These are phyloP conservation scores for Psix sp. DNA, from an alignment of 1,140 invertebrate species.

Conservation along the genomic window DNA sequence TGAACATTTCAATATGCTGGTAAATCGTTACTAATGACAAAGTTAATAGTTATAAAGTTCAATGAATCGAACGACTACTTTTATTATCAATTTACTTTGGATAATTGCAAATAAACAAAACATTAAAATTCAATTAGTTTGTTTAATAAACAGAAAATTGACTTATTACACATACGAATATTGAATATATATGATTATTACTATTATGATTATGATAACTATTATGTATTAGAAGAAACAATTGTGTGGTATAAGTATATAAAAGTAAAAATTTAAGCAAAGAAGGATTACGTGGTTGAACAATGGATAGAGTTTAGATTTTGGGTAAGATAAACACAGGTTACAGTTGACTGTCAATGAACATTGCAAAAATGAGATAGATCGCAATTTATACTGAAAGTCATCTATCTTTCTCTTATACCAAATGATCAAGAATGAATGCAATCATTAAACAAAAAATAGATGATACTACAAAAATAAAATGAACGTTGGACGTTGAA, in stretches of 20 bases:
- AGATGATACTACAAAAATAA: too few relatives aligned
- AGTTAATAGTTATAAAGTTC: too few relatives aligned
- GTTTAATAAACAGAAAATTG: too few relatives aligned
- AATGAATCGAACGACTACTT: too few relatives aligned
- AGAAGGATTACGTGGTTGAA: slow-evolving; percentile 74
- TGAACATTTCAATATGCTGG: too few relatives aligned
- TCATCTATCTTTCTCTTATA: slow-evolving; percentile 7
- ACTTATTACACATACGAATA: slow-evolving; percentile 46
- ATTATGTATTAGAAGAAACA: slow-evolving; percentile 57
- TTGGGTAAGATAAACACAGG: slow-evolving; percentile 48
- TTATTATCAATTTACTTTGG: too few relatives aligned
- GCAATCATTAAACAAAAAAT: background rate
- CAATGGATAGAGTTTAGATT: slow-evolving; percentile 77
- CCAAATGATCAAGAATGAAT: slow-evolving; percentile 1
- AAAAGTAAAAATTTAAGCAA: slow-evolving; percentile 51
- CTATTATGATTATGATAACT: slow-evolving; percentile 37
- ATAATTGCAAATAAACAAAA: too few relatives aligned
- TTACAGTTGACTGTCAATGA: slow-evolving; percentile 51
- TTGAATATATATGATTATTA: slow-evolving; percentile 48
- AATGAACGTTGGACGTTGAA: slow-evolving; percentile 35
- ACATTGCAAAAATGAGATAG: slow-evolving; percentile 24
- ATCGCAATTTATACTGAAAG: slow-evolving; percentile 2
- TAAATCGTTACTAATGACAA: too few relatives aligned
- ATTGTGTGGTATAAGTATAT: slow-evolving; percentile 62
- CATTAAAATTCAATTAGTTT: too few relatives aligned